phyloP scores from a whole-genome alignment of 2,888 invertebrate species.

The Neoitamus cyanurus region DNA sequence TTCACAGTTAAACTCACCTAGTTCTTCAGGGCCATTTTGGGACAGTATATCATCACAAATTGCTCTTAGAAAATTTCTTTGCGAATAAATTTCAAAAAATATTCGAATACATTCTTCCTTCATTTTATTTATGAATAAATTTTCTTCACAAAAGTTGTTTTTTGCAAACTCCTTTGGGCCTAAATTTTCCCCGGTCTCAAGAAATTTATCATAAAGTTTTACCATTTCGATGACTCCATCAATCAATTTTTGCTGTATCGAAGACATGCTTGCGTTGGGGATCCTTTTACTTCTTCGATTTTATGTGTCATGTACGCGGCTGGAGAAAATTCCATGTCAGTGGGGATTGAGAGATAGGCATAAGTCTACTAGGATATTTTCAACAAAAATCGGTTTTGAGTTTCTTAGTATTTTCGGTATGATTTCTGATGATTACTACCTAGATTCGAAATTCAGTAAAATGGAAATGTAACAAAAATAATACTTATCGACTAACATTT shows the following conservation, averaged over 20 bases:
- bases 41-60: slow-evolving; percentile 1
- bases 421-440: too few relatives aligned
- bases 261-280: neutral
- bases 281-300: neutral
- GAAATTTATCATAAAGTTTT: neutral
- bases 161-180: slow-evolving; percentile 46
- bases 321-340: neutral
- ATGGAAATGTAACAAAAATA: too few relatives aligned
- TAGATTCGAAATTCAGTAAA: too few relatives aligned
- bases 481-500: too few relatives aligned
- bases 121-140: slow-evolving; percentile 32
- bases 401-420: too few relatives aligned
- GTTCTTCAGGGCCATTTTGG: neutral
- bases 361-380: neutral
- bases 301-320: neutral
- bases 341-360: neutral
- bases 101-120: slow-evolving; percentile 34
- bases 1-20: slow-evolving; percentile 33
- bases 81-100: slow-evolving; percentile 46
- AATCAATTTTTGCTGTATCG: slow-evolving; percentile 10
- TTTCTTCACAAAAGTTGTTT: slow-evolving; percentile 44
- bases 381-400: too few relatives aligned
- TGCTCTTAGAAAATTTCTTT: slow-evolving; percentile 20
- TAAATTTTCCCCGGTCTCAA: neutral
- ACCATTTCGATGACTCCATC: neutral